Percentiles rank a stretch among this genome's conserved stretches.
Conservation (phyloP, 2,888 invertebrate genomes). For the Pristionchus arcanus region DNA sequence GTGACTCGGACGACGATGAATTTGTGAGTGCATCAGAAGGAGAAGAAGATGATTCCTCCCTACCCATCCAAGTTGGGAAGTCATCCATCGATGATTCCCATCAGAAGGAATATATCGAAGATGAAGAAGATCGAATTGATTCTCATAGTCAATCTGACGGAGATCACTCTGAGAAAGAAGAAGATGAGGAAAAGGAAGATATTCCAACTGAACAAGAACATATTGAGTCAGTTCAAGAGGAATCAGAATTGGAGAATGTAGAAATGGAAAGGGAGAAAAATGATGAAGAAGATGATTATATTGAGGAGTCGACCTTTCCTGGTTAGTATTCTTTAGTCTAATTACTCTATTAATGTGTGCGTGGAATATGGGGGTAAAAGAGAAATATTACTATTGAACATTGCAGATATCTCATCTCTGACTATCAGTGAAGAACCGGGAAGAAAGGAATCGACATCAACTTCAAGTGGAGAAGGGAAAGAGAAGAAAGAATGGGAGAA, state of each 20-base stretch:
- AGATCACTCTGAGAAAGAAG: neutral
- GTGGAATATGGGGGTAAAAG: neutral
- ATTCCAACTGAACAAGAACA: neutral
- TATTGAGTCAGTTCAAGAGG: neutral
- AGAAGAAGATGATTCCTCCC: constrained; percentile 58
- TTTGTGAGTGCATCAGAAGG: constrained; percentile 67
- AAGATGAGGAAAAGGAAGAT: neutral
- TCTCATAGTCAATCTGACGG: neutral
- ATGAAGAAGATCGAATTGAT: neutral
- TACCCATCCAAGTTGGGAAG: neutral
- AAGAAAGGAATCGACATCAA: constrained; percentile 20
- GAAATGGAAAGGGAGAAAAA: neutral
- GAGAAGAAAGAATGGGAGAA: constrained; percentile 53
- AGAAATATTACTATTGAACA: neutral
- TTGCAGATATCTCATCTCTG: neutral
- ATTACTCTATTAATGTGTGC: neutral
- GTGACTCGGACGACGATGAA: constrained; percentile 59
- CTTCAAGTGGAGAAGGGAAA: constrained; percentile 27
- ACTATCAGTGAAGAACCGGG: neutral
- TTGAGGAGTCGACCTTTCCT: neutral
- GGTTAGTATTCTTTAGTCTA: constrained; percentile 7
- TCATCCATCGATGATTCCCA: neutral
- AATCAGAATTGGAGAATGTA: neutral
- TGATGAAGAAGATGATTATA: neutral
- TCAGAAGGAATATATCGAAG: constrained; percentile 4